Evolutionary conservation across 2,888 invertebrate species (phyloP), one percentile per base, ranked within the genome.

Genomic region (Belgica antarctica): DNA sequence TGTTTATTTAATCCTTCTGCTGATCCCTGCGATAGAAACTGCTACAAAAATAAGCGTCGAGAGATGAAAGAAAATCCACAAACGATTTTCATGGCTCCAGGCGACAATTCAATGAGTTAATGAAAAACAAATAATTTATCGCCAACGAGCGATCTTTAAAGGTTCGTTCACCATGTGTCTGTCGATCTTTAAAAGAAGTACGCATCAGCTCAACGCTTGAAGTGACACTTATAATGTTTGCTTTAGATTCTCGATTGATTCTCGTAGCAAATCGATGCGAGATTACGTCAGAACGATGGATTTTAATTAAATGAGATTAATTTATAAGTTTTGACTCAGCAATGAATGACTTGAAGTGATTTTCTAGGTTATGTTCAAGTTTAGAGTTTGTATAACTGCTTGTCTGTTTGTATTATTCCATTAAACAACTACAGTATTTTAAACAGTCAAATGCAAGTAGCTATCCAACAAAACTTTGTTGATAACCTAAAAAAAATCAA

Each of bases 131-230:
- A 34, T 34, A 34, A 62, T 62, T 28, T 31, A 52, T 46, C 47
- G 47, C 47, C 52, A 3, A 2, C 15, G 19, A 36, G 27, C 46
- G 66, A 66, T 66, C 66, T 22, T 25, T 10, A 15, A 10, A 41
- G 41, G 41, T n/a, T 41, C 41, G 10, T 66, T 15, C 12, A 17
- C 7, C 31, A 22, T 63, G 12, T 8, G 25, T 24, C 27, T 61
- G 17, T 3, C 28, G n/a, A 27, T 27, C 24, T 61, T 28, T 66
- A 15, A 66, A 10, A 52, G 41, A 27, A 24, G 24, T 22, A 24
- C 63, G 41, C 63, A 63, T 63, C 63, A 24, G 15, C 46, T 36
- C 63, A 62, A 22, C 62, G 25, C 34, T 41, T 28, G 63, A 41
- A 22, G 46, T 27, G 66, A 66, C 47, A 47, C 27, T 7, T 27